Evolutionary conservation across 2,113 vertebrate species (phyloP).

Genomic region (Phoxinus phoxinus): DNA sequence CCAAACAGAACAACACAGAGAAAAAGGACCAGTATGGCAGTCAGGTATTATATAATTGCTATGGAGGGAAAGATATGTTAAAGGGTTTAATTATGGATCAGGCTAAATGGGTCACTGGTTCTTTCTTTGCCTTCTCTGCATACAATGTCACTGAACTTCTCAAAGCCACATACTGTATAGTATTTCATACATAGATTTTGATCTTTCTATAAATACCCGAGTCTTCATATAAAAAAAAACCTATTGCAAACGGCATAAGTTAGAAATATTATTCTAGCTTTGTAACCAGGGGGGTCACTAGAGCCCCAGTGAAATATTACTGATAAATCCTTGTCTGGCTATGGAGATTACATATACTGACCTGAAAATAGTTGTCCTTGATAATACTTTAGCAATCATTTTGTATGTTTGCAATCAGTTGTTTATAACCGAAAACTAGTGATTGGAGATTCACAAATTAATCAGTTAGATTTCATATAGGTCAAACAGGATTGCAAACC

Average conservation of each 20-base stretch:
- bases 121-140: neutral
- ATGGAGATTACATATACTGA: too few species aligned
- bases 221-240: neutral
- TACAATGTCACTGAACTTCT: neutral
- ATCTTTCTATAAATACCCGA: neutral
- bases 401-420: too few species aligned
- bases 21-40: neutral
- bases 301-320: too few species aligned
- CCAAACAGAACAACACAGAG: slow-evolving; percentile 10
- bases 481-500: too few species aligned
- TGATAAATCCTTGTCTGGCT: too few species aligned
- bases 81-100: slow-evolving; percentile 50
- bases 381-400: too few species aligned
- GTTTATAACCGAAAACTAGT: too few species aligned
- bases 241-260: neutral
- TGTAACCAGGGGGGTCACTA: too few species aligned
- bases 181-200: neutral
- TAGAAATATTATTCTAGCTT: neutral
- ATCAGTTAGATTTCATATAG: too few species aligned
- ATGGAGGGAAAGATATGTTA: neutral
- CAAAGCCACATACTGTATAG: neutral
- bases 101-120: slow-evolving; percentile 27
- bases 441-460: too few species aligned
- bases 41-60: slow-evolving; percentile 30
- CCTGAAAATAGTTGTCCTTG: too few species aligned